Conservation (phyloP, 2,797 vertebrate species). For the Meda fulgida region DNA sequence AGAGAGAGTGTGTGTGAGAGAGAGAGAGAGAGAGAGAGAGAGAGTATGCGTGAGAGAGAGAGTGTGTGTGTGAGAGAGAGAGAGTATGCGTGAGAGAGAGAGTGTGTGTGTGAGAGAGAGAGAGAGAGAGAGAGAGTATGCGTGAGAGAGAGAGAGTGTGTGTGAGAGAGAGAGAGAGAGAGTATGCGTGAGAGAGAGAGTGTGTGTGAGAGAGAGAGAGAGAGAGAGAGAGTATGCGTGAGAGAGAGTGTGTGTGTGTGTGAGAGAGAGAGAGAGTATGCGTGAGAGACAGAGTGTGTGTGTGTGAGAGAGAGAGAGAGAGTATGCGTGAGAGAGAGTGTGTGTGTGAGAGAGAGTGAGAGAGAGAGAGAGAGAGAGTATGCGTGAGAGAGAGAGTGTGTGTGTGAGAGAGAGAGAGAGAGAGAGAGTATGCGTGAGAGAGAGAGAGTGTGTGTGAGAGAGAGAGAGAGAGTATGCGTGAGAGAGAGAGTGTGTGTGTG, state of each 20-base stretch:
- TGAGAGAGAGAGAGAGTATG: too few species aligned
- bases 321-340: too few species aligned
- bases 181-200: too few species aligned
- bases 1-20: background rate
- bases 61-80: constrained; percentile 5
- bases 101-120: background rate
- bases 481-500: background rate
- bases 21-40: constrained; percentile 18
- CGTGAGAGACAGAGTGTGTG: background rate
- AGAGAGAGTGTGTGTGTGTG: too few species aligned
- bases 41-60: background rate
- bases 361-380: too few species aligned
- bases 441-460: background rate
- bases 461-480: constrained; percentile 19
- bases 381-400: too few species aligned
- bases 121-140: too few species aligned
- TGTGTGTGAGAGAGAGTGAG: constrained; percentile 25
- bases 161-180: too few species aligned
- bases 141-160: constrained; percentile 12
- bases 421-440: constrained; percentile 31
- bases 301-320: too few species aligned
- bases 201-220: too few species aligned
- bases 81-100: constrained; percentile 17
- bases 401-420: too few species aligned
- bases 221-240: constrained; percentile 17